A percentile compares a stretch with the other conserved stretches of the same genome.
phyloP scores from a whole-genome alignment of 92 coral and sea anemone species.

The Pocillopora meandrina region DNA sequence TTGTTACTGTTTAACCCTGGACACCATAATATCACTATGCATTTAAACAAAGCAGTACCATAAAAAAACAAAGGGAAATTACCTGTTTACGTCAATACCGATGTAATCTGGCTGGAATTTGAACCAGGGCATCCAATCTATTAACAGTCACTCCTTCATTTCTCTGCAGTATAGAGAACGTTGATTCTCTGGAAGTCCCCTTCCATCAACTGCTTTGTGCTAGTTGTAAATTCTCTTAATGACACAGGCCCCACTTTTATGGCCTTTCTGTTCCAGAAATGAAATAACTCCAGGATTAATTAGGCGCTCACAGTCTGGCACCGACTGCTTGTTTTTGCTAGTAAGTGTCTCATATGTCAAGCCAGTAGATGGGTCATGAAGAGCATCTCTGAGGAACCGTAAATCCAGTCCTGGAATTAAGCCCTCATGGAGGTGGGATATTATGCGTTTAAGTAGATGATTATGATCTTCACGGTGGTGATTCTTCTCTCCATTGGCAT shows the following conservation, averaged over 20 bases:
- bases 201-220: neutral
- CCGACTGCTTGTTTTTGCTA: neutral
- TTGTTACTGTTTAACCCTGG: too few relatives aligned
- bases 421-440: conserved; percentile 54
- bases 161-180: neutral
- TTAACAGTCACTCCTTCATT: neutral
- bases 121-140: neutral
- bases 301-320: neutral
- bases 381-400: neutral
- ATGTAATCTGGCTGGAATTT: neutral
- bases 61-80: too few relatives aligned
- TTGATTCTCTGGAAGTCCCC: neutral
- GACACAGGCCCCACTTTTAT: neutral
- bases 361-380: conserved; percentile 36
- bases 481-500: conserved; percentile 39
- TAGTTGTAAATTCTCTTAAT: neutral
- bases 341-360: conserved; percentile 37
- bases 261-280: neutral
- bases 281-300: neutral
- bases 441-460: conserved; percentile 64
- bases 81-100: neutral
- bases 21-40: too few relatives aligned
- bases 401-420: conserved; percentile 54
- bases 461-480: conserved; percentile 77
- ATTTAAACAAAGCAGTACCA: too few relatives aligned